phyloP scores from a whole-genome alignment of 2,888 invertebrate genomes.

The Eucriotettix oculatus region DNA sequence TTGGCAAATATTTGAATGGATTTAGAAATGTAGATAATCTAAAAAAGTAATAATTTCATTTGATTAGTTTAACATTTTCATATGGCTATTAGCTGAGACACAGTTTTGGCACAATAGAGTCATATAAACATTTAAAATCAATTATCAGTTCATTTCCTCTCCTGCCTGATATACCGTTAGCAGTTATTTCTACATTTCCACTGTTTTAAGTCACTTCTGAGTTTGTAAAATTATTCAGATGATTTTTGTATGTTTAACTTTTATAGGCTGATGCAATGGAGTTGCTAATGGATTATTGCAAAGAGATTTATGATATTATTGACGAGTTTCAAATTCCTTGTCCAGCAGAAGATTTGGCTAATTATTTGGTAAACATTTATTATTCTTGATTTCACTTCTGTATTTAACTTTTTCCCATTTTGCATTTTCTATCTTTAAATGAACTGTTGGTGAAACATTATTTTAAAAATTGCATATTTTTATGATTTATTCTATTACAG shows the following conservation, averaged over 20 bases:
- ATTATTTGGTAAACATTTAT: conserved; percentile 27
- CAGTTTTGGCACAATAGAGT: neutral
- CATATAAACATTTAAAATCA: neutral
- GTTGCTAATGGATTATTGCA: conserved; percentile 55
- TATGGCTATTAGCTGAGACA: neutral
- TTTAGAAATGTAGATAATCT: too few relatives aligned
- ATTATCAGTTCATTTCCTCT: neutral
- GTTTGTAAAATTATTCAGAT: neutral
- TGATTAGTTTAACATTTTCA: too few relatives aligned
- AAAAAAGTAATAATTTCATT: too few relatives aligned
- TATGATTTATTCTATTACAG: too few relatives aligned
- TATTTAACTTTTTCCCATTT: neutral
- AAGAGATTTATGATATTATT: conserved; percentile 69
- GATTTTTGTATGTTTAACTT: neutral
- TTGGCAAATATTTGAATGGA: too few relatives aligned
- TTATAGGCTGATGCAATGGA: conserved; percentile 49
- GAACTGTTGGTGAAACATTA: too few relatives aligned
- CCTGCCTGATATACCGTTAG: too few relatives aligned
- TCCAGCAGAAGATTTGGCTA: conserved; percentile 51
- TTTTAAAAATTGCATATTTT: too few relatives aligned
- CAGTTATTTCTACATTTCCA: too few relatives aligned
- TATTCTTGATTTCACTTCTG: neutral
- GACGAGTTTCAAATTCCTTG: conserved; percentile 60
- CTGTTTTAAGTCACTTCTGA: too few relatives aligned
- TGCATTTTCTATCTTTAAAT: neutral